Conservation (phyloP, 1,140 invertebrate species). For the Eumeta japonica region DNA sequence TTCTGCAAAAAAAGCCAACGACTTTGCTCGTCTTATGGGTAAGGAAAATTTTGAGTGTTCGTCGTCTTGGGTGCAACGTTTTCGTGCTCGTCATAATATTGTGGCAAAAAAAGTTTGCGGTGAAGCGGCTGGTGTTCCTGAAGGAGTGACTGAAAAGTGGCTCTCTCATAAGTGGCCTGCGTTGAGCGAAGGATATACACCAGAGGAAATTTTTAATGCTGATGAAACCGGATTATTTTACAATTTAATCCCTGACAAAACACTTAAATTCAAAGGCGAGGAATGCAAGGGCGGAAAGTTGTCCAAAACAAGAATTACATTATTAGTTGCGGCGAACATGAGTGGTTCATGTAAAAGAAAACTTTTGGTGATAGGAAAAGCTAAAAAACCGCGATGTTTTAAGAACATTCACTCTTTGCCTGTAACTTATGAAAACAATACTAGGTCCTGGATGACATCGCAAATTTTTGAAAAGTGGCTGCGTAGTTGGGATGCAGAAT, state of each 20-base stretch:
- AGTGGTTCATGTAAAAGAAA: slow-evolving; percentile 32
- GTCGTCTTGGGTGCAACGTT: slow-evolving; percentile 11
- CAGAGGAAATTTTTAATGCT: slow-evolving; percentile 14
- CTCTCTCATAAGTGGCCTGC: slow-evolving; percentile 13
- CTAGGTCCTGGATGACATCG: slow-evolving; percentile 15
- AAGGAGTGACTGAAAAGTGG: slow-evolving; percentile 10
- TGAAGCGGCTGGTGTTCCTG: slow-evolving; percentile 9
- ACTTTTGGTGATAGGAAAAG: slow-evolving; percentile 20
- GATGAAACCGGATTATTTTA: slow-evolving; percentile 10
- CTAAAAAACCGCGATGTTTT: slow-evolving; percentile 12
- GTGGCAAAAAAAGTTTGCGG: slow-evolving; percentile 11
- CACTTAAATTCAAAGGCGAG: slow-evolving; percentile 13
- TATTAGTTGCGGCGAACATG: slow-evolving; percentile 35
- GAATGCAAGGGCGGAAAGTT: slow-evolving; percentile 15
- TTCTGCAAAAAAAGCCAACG: slow-evolving; percentile 19
- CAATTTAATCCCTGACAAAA: slow-evolving; percentile 10
- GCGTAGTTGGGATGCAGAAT: slow-evolving; percentile 15
- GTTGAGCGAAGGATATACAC: slow-evolving; percentile 11
- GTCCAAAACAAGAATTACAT: slow-evolving; percentile 37
- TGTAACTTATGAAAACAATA: slow-evolving; percentile 17
- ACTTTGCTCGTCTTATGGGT: slow-evolving; percentile 1
- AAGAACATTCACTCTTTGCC: slow-evolving; percentile 14
- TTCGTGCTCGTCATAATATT: slow-evolving; percentile 16
- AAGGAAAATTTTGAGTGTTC: slow-evolving; percentile 4
- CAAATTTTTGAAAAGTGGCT: slow-evolving; percentile 14